Evolutionary conservation across 1,140 invertebrate species (phyloP), one percentile per base, ranked within the genome.

Genomic region (Whitmania pigra): DNA sequence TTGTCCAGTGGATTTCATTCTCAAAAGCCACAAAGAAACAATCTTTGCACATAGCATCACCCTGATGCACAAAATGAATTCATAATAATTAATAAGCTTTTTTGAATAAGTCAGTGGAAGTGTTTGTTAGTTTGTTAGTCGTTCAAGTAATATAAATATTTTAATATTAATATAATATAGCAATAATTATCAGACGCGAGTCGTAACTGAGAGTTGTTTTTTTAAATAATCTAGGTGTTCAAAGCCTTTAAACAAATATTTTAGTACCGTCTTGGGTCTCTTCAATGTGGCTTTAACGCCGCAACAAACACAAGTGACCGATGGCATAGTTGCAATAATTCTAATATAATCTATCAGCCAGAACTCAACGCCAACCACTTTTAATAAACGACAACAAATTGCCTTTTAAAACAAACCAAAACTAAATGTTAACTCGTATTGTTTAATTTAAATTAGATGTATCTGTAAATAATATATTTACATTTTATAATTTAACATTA

Each of bases 21-120:
- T 99, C 95, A 84, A 98, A 98, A 2, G 89, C 91, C 79, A 84
- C 87, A 80, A 89, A 97, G 80, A 98, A 98, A 82, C 94, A 98
- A 78, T 93, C 88, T 82, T 94, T 97, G 78, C 94, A 98, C 25
- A 97, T 82, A 0, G 90, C 87, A 85, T 95, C 89, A 0, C 90
- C 90, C 81, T 85, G 74, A 49, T 77, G n/a, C n/a, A n/a, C 79
- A 74, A 60, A 77, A 75, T 57, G 75, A 49, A 49, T 49, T n/a
- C n/a, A n/a, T n/a, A n/a, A n/a, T n/a, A n/a, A n/a, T n/a, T n/a
- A n/a, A n/a, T n/a, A n/a, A n/a, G n/a, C n/a, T n/a, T n/a, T n/a
- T n/a, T n/a, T n/a, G n/a, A n/a, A n/a, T n/a, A n/a, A n/a, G n/a
- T n/a, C n/a, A n/a, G n/a, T n/a, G n/a, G n/a, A n/a, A n/a, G n/a